phyloP scores from a whole-genome alignment of 2,113 vertebrate species.

The Leiothrix lutea region DNA sequence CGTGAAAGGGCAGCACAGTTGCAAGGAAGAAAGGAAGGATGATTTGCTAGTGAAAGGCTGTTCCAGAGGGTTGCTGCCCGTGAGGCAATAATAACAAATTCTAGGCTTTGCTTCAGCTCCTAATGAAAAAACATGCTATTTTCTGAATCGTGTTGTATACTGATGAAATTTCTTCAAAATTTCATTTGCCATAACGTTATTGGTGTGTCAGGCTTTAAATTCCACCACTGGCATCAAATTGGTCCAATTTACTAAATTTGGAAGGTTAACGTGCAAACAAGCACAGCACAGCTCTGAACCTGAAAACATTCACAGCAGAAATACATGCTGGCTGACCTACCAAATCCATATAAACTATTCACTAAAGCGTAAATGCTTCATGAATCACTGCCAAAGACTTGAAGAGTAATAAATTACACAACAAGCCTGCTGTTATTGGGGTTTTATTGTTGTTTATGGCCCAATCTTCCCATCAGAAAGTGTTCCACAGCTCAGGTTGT shows the following conservation, averaged over 20 bases:
- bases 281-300: neutral
- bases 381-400: neutral
- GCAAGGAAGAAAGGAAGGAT: neutral
- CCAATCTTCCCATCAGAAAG: neutral
- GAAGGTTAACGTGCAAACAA: neutral
- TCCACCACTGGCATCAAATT: neutral
- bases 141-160: neutral
- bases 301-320: neutral
- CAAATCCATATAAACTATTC: neutral
- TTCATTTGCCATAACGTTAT: neutral
- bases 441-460: neutral
- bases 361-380: neutral
- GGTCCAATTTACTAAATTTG: neutral
- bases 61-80: neutral
- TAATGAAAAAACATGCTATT: neutral
- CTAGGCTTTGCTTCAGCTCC: neutral
- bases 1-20: neutral
- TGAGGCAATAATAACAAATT: neutral
- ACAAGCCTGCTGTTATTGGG: neutral
- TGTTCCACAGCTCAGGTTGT: neutral
- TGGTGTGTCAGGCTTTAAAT: neutral
- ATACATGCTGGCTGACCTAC: neutral
- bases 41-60: fast-evolving
- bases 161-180: neutral
- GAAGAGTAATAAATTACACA: neutral